Evolutionary conservation across 2,888 invertebrate species (phyloP).

Genomic region (Corbicula japonica): DNA sequence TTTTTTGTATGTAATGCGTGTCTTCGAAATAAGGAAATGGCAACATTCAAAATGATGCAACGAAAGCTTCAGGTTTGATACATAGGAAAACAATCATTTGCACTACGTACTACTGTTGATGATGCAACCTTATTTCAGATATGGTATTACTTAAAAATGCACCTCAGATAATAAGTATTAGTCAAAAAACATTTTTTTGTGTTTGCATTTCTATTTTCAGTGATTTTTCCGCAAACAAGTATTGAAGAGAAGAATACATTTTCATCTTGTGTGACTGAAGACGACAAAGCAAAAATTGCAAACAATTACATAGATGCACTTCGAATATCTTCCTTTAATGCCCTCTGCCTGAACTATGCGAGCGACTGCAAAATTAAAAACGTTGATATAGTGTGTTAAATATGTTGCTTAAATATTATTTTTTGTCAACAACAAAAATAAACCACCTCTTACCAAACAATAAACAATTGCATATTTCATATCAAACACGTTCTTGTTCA

Average conservation of each 20-base stretch:
- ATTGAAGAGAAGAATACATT: background rate
- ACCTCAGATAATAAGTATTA: background rate
- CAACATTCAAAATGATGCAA: slow-evolving; percentile 1
- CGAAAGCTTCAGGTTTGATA: background rate
- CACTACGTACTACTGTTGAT: too few species aligned
- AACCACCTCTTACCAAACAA: background rate
- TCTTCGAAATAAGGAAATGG: too few species aligned
- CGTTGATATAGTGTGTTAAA: slow-evolving; percentile 7
- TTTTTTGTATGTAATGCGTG: too few species aligned
- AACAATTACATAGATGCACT: slow-evolving; percentile 6
- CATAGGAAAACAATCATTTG: background rate
- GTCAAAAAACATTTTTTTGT: background rate
- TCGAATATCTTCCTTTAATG: slow-evolving; percentile 6
- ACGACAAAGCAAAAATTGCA: background rate
- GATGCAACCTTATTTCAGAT: too few species aligned
- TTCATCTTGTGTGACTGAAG: background rate
- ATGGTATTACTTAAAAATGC: background rate
- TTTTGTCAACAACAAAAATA: background rate
- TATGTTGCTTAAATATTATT: background rate
- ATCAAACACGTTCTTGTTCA: background rate
- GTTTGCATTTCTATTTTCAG: background rate
- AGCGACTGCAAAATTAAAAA: background rate
- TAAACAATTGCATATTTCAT: background rate
- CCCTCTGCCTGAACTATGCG: background rate
- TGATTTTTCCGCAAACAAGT: background rate